Conservation (phyloP, 2,797 vertebrate species). For the Sus cebifrons region DNA sequence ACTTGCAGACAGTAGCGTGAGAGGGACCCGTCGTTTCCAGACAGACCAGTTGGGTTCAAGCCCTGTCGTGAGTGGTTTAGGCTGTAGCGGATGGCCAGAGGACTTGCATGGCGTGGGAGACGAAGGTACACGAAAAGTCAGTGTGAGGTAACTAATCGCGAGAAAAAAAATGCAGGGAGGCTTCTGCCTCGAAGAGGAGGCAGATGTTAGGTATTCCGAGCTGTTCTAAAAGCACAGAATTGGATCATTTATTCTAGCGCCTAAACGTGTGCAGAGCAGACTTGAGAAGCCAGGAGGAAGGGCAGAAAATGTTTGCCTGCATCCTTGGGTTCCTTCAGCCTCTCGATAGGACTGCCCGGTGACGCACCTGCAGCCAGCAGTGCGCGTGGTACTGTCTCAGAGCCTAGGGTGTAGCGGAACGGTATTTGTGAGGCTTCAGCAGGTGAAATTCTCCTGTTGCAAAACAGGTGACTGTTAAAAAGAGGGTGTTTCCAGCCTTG, state of each 20-base stretch:
- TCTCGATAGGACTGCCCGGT: constrained; percentile 35
- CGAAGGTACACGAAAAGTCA: constrained; percentile 55
- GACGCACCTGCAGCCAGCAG: constrained; percentile 48
- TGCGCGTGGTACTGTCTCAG: background rate
- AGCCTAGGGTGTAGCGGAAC: background rate
- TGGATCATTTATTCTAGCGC: constrained; percentile 19
- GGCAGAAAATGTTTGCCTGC: background rate
- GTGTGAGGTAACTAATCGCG: constrained; percentile 54
- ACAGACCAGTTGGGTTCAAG: background rate
- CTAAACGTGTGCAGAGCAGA: background rate
- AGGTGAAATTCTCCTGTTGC: background rate
- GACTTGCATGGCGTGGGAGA: background rate
- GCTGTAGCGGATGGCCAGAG: constrained; percentile 24
- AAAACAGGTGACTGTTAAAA: constrained; percentile 43
- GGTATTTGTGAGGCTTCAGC: constrained; percentile 18
- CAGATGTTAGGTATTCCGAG: constrained; percentile 52
- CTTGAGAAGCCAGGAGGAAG: constrained; percentile 55
- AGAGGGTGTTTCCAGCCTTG: constrained; percentile 6
- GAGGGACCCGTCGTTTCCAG: constrained; percentile 26
- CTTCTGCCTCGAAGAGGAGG: background rate
- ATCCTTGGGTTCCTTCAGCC: constrained; percentile 56
- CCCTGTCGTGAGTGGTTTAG: constrained; percentile 30
- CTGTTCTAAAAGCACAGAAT: constrained; percentile 39
- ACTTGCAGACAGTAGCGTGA: background rate
- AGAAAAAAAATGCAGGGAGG: constrained; percentile 28